Evolutionary conservation across 2,113 vertebrate species (phyloP).

Genomic region (Dromaius novaehollandiae): DNA sequence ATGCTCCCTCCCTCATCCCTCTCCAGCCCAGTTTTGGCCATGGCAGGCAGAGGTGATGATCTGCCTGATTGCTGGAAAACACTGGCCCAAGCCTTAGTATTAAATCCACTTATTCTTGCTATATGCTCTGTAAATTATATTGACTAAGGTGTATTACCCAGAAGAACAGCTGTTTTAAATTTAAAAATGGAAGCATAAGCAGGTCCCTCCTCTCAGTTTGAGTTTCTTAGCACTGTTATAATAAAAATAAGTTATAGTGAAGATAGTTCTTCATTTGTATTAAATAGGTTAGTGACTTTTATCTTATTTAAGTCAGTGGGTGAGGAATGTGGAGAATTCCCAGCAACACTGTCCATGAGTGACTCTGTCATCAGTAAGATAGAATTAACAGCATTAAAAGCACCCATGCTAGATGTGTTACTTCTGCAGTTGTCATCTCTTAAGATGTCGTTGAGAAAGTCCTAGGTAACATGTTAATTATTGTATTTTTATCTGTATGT

Average conservation of each 20-base stretch:
- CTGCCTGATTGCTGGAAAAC: background rate
- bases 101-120: accelerated
- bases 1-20: background rate
- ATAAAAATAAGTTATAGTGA: background rate
- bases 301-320: background rate
- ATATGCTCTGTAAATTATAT: accelerated
- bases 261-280: background rate
- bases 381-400: background rate
- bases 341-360: accelerated
- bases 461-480: background rate
- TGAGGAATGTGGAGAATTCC: background rate
- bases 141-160: accelerated
- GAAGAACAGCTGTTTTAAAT: background rate
- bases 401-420: accelerated
- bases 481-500: background rate
- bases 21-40: background rate
- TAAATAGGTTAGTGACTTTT: accelerated
- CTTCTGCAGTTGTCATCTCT: background rate
- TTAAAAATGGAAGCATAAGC: accelerated
- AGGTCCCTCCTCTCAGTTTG: background rate
- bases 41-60: background rate
- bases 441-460: background rate
- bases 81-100: background rate
- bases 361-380: accelerated
- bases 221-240: background rate